A percentile compares a stretch with the other conserved stretches of the same genome.
These are phyloP conservation scores for Heliconius melpomene DNA, from an alignment of 1,140 invertebrate genomes.

Conservation along the genomic window DNA sequence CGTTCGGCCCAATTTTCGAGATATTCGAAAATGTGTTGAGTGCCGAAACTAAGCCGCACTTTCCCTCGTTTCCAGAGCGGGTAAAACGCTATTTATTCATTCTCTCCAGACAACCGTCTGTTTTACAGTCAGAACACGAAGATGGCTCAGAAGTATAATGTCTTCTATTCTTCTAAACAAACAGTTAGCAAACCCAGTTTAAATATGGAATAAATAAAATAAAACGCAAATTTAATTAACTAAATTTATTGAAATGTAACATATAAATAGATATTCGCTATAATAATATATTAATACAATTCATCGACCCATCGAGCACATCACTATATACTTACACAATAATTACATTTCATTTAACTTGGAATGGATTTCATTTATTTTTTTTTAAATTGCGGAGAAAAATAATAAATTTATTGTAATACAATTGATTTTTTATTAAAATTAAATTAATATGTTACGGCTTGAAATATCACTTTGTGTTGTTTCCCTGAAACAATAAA, in stretches of 20 bases:
- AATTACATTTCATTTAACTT: neutral
- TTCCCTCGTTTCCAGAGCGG: neutral
- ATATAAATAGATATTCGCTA: constrained; percentile 9
- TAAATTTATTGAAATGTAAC: constrained; percentile 27
- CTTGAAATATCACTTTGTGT: constrained; percentile 1
- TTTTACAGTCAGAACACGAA: neutral
- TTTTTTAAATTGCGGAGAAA: neutral
- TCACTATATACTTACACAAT: constrained; percentile 13
- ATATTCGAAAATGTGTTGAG: neutral
- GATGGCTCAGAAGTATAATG: too few relatives aligned
- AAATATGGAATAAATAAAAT: neutral
- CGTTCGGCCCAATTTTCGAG: too few relatives aligned
- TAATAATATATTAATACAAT: neutral
- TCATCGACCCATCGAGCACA: neutral
- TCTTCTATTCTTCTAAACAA: too few relatives aligned
- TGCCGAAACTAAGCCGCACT: neutral
- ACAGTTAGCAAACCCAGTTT: too few relatives aligned
- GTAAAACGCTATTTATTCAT: too few relatives aligned
- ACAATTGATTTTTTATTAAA: neutral
- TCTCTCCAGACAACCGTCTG: neutral
- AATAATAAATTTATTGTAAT: neutral
- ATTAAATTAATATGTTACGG: neutral
- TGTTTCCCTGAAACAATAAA: constrained; percentile 3
- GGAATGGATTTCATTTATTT: neutral
- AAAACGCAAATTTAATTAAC: constrained; percentile 18